phyloP scores from a whole-genome alignment of 2,888 invertebrate genomes.

The Ferrisia virgata region DNA sequence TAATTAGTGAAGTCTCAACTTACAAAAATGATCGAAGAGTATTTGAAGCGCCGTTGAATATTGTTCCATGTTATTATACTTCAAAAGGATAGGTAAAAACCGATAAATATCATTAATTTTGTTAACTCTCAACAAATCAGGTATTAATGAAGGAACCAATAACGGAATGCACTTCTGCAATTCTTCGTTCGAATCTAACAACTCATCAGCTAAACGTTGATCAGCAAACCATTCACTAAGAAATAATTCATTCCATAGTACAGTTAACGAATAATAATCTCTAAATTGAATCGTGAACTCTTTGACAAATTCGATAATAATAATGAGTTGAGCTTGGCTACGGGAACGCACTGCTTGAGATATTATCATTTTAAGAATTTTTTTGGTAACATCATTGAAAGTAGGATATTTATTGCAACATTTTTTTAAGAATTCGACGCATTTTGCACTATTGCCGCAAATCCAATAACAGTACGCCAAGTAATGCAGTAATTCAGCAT shows the following conservation, averaged over 20 bases:
- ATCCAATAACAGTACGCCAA: slow-evolving; percentile 25
- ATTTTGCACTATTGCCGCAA: slow-evolving; percentile 21
- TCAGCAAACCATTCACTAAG: slow-evolving; percentile 47
- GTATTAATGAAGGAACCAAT: slow-evolving; percentile 26
- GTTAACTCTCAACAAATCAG: slow-evolving; percentile 10
- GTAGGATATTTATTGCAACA: slow-evolving; percentile 1
- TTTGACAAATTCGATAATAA: slow-evolving; percentile 40
- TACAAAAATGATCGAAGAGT: slow-evolving; percentile 47
- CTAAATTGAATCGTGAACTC: neutral
- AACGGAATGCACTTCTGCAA: slow-evolving; percentile 41
- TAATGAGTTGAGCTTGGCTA: slow-evolving; percentile 45
- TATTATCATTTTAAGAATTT: neutral
- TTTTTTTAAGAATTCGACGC: neutral
- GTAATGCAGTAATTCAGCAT: neutral
- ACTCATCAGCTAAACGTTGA: slow-evolving; percentile 43
- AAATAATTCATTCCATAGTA: slow-evolving; percentile 47
- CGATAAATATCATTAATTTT: slow-evolving; percentile 38
- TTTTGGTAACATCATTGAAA: neutral
- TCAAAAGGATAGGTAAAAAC: slow-evolving; percentile 42
- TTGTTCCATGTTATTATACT: slow-evolving; percentile 35
- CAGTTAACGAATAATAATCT: slow-evolving; percentile 43
- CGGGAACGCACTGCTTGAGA: neutral
- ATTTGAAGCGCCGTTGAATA: slow-evolving; percentile 38
- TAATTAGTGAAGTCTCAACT: slow-evolving; percentile 38
- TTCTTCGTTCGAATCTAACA: slow-evolving; percentile 33